Percentiles rank a stretch among this genome's conserved stretches.
These are phyloP conservation scores for Coelopa frigida DNA, from an alignment of 1,140 invertebrate genomes.

Conservation along the genomic window DNA sequence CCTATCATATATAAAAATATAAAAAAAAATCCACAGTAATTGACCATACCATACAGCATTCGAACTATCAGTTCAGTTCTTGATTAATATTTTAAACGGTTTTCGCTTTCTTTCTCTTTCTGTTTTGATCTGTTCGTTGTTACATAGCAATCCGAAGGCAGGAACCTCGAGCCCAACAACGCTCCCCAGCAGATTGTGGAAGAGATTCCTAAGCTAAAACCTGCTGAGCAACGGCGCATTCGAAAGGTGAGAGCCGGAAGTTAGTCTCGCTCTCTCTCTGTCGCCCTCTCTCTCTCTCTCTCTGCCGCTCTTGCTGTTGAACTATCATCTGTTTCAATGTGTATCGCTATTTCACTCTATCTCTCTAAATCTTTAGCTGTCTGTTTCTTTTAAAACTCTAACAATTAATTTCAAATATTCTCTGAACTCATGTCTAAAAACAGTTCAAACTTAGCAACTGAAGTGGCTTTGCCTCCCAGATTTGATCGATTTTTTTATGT, in stretches of 20 bases:
- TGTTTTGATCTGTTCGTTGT: too few species aligned
- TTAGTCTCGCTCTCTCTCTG: background rate
- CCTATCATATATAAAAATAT: too few species aligned
- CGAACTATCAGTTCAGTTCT: too few species aligned
- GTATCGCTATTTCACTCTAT: background rate
- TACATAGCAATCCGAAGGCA: slow-evolving; percentile 27
- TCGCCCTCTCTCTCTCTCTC: background rate
- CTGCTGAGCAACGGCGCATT: slow-evolving; percentile 21
- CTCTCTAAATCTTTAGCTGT: background rate
- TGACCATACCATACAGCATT: too few species aligned
- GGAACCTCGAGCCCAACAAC: slow-evolving; percentile 28
- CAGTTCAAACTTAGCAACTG: too few species aligned
- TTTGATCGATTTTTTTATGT: too few species aligned
- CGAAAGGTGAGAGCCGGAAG: slow-evolving; percentile 22
- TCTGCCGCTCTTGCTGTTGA: slow-evolving; percentile 1
- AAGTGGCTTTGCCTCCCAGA: too few species aligned
- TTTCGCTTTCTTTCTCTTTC: too few species aligned
- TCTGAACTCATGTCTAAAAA: too few species aligned
- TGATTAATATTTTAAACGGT: too few species aligned
- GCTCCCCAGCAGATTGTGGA: slow-evolving; percentile 31
- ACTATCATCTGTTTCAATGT: slow-evolving; percentile 1
- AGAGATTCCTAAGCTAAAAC: slow-evolving; percentile 38
- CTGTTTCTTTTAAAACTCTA: background rate
- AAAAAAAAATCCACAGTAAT: too few species aligned
- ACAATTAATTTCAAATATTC: too few species aligned